A percentile compares a stretch with the other conserved stretches of the same genome.
phyloP scores from a whole-genome alignment of 2,113 vertebrate species.

The Dicrurus megarhynchus region DNA sequence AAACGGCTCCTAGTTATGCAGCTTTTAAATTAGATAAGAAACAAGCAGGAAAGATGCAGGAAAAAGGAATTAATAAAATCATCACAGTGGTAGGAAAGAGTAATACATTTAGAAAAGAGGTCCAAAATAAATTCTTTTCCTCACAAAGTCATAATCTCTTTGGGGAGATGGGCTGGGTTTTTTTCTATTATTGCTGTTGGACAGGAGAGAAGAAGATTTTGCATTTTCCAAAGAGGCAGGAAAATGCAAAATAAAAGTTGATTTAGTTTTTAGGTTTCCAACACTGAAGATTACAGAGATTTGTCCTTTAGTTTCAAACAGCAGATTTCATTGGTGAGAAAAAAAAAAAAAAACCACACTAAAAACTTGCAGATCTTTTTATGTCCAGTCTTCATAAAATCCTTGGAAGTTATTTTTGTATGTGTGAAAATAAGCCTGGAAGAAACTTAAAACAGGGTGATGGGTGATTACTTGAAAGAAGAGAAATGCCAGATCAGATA shows the following conservation, averaged over 20 bases:
- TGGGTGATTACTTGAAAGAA: not conserved
- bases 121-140: not conserved
- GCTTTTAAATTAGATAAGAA: not conserved
- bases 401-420: not conserved
- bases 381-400: not conserved
- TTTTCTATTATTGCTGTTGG: not conserved
- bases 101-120: not conserved
- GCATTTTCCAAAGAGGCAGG: not conserved
- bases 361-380: not conserved
- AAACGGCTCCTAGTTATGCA: not conserved
- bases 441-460: not conserved
- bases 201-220: not conserved
- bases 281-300: not conserved
- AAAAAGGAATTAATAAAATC: not conserved
- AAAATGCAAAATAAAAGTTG: not conserved
- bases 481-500: not conserved
- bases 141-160: not conserved
- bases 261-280: not conserved
- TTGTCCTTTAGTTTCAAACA: not conserved
- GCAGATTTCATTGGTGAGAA: not conserved
- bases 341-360: not conserved
- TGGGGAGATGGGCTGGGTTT: rapidly evolving
- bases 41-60: not conserved
- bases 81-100: rapidly evolving
- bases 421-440: not conserved